These are phyloP conservation scores for Myathropa florea DNA, from an alignment of 2,888 invertebrate genomes.

Conservation along the genomic window DNA sequence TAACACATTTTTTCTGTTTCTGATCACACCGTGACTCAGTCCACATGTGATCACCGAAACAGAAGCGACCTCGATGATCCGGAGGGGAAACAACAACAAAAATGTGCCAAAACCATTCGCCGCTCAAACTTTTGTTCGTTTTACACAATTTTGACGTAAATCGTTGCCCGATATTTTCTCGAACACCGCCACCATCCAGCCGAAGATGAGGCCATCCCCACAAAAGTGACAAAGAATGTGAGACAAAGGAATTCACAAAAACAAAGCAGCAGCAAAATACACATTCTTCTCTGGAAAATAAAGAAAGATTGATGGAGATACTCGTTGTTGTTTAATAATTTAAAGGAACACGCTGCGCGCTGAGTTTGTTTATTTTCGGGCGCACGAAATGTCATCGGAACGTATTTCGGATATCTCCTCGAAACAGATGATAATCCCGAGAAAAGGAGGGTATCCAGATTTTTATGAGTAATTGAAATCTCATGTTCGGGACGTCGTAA, in stretches of 20 bases:
- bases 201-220: not conserved
- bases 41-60: not conserved
- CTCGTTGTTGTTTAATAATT: not conserved
- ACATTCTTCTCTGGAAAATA: not conserved
- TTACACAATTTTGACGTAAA: not conserved
- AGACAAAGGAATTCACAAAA: conserved; percentile 2
- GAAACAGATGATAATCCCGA: not conserved
- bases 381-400: conserved; percentile 24
- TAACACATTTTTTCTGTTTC: not conserved
- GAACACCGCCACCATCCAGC: not conserved
- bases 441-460: not conserved
- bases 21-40: not conserved
- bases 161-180: not conserved
- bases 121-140: not conserved
- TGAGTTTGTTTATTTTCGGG: conserved; percentile 21
- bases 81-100: no score
- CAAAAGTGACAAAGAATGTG: not conserved
- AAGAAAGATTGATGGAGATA: conserved; percentile 48
- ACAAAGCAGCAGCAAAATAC: conserved; percentile 1
- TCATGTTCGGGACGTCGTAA: not conserved
- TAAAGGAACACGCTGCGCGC: not conserved
- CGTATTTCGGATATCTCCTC: not conserved
- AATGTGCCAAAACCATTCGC: not conserved
- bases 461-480: not conserved
- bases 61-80: no score